phyloP scores from a whole-genome alignment of 2,797 vertebrate species.

The Enteromius thamalakanensis region DNA sequence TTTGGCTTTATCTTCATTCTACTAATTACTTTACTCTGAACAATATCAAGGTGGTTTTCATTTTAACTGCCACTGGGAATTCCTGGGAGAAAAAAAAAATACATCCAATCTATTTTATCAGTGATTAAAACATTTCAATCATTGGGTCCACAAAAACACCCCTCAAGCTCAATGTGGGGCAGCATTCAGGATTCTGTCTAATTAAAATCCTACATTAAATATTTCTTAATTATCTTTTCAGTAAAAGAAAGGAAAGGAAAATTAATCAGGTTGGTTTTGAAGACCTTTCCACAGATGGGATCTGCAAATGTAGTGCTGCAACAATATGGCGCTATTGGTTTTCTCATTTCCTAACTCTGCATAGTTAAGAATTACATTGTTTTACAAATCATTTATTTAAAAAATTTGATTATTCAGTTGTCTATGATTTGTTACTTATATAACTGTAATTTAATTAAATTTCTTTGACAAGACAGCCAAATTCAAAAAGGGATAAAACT shows the following conservation, averaged over 20 bases:
- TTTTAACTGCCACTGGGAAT: slow-evolving; percentile 61
- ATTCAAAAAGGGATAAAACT: background rate
- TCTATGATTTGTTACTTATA: background rate
- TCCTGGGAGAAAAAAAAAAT: slow-evolving; percentile 41
- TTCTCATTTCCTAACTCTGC: slow-evolving; percentile 1
- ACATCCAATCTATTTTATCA: slow-evolving; percentile 62
- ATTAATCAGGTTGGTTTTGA: slow-evolving; percentile 62
- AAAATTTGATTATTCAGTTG: background rate
- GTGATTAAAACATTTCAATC: slow-evolving; percentile 68
- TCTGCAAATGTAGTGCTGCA: slow-evolving; percentile 39
- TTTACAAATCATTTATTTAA: background rate
- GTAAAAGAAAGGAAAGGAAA: slow-evolving; percentile 50
- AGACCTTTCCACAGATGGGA: slow-evolving; percentile 56
- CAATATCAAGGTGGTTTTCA: slow-evolving; percentile 65
- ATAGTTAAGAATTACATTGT: background rate
- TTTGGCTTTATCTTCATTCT: slow-evolving; percentile 61
- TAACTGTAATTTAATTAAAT: background rate
- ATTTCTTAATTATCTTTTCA: slow-evolving; percentile 63
- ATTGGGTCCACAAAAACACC: slow-evolving; percentile 60
- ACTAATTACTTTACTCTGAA: slow-evolving; percentile 66
- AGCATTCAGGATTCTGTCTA: slow-evolving; percentile 59
- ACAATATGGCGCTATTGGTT: background rate
- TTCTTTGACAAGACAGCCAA: background rate
- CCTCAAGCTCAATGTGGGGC: slow-evolving; percentile 54
- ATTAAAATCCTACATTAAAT: slow-evolving; percentile 64